Conservation (phyloP, 2,888 invertebrate genomes). For the Taenaris catops region DNA sequence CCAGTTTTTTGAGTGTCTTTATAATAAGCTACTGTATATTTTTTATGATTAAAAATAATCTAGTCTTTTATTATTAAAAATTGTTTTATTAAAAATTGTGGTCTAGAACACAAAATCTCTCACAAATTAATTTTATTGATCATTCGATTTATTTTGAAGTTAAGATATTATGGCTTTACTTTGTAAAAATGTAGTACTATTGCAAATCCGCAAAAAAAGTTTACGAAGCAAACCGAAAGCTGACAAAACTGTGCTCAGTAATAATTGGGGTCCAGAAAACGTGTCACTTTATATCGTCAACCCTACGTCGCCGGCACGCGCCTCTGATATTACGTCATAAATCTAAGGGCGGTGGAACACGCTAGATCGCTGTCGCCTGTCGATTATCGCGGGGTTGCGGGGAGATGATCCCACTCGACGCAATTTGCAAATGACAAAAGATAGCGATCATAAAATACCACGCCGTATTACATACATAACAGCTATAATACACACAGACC, state of each 20-base stretch:
- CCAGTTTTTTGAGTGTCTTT: too few relatives aligned
- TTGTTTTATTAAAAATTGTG: too few relatives aligned
- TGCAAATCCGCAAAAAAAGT: not conserved
- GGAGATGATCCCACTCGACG: not conserved
- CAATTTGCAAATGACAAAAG: constrained; percentile 38
- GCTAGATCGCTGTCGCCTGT: constrained; percentile 54
- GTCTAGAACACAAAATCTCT: too few relatives aligned
- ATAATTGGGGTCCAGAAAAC: constrained; percentile 23
- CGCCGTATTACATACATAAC: too few relatives aligned
- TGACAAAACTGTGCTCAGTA: not conserved
- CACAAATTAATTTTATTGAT: too few relatives aligned
- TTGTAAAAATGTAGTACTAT: not conserved
- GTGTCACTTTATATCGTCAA: constrained; percentile 19
- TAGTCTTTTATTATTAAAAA: too few relatives aligned
- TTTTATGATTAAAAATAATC: too few relatives aligned
- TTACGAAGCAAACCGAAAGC: not conserved
- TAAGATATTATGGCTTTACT: too few relatives aligned
- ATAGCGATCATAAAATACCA: constrained; percentile 33
- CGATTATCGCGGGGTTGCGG: constrained; percentile 46
- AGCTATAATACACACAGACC: too few relatives aligned
- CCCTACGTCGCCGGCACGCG: constrained; percentile 23
- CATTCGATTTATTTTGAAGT: too few relatives aligned
- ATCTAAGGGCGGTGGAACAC: constrained; percentile 42
- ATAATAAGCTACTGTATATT: too few relatives aligned
- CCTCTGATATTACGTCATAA: constrained; percentile 53